Evolutionary conservation across 2,888 invertebrate species (phyloP).

Genomic region (Lasioglossum leucozonium): DNA sequence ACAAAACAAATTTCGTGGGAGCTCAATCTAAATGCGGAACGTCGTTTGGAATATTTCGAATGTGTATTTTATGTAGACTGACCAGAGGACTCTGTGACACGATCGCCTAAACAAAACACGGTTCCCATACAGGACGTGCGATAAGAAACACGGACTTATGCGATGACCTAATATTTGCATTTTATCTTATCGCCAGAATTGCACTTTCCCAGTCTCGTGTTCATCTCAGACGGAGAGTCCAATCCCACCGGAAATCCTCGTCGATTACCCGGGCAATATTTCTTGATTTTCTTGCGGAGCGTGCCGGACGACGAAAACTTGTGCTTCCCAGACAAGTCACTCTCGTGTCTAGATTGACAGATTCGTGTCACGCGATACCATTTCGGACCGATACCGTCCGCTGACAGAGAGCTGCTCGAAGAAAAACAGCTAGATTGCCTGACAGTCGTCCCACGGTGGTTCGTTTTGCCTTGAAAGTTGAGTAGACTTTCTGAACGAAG

Average conservation of each 20-base stretch:
- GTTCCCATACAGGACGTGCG: too few species aligned
- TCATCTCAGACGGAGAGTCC: not conserved
- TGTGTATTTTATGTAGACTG: too few species aligned
- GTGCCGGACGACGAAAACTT: not conserved
- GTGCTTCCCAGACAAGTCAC: not conserved
- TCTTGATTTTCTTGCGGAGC: not conserved
- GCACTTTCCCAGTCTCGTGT: not conserved
- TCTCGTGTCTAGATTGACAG: not conserved
- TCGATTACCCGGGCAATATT: constrained; percentile 2
- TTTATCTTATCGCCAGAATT: not conserved
- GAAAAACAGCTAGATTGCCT: not conserved
- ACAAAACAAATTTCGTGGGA: too few species aligned
- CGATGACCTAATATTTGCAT: not conserved
- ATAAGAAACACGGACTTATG: too few species aligned
- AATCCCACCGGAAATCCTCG: not conserved
- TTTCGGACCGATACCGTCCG: not conserved
- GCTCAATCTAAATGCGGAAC: too few species aligned
- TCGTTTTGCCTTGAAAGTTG: not conserved
- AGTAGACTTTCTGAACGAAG: not conserved
- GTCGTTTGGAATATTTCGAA: too few species aligned
- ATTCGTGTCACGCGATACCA: constrained; percentile 6
- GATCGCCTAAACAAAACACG: too few species aligned
- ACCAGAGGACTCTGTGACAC: too few species aligned
- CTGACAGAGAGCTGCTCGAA: not conserved
- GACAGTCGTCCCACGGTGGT: not conserved